These are phyloP conservation scores for Atta colombica DNA, from an alignment of 1,140 invertebrate species.

Conservation along the genomic window DNA sequence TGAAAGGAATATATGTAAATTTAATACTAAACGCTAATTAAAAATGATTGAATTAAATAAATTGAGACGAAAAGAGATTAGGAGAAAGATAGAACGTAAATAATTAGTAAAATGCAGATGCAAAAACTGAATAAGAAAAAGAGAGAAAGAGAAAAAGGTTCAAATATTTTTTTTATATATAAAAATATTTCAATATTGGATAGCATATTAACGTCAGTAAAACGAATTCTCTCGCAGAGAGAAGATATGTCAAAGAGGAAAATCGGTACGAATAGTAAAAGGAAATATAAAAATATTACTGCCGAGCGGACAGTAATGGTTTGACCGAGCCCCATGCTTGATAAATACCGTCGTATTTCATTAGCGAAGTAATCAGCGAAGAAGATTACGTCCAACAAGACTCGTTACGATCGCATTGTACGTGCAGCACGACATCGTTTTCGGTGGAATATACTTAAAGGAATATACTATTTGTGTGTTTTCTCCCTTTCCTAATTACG, in stretches of 20 bases:
- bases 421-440: slow-evolving; percentile 55
- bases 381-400: slow-evolving; percentile 63
- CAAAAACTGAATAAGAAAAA: neutral
- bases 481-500: slow-evolving; percentile 32
- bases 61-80: neutral
- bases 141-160: neutral
- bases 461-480: slow-evolving; percentile 27
- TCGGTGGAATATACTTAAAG: slow-evolving; percentile 49
- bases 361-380: slow-evolving; percentile 54
- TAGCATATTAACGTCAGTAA: slow-evolving; percentile 4
- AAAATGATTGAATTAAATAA: slow-evolving; percentile 20
- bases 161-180: neutral
- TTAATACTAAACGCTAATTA: slow-evolving; percentile 7
- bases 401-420: slow-evolving; percentile 60
- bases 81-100: neutral
- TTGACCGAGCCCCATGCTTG: slow-evolving; percentile 40
- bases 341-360: slow-evolving; percentile 45
- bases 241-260: slow-evolving; percentile 4
- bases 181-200: slow-evolving; percentile 49
- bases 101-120: slow-evolving; percentile 33
- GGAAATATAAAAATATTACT: neutral
- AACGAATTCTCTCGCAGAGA: slow-evolving; percentile 32
- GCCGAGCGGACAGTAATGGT: neutral
- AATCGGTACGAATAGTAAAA: neutral
- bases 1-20: neutral